Conservation (phyloP, 2,888 invertebrate genomes). For the Coelopa pilipes region DNA sequence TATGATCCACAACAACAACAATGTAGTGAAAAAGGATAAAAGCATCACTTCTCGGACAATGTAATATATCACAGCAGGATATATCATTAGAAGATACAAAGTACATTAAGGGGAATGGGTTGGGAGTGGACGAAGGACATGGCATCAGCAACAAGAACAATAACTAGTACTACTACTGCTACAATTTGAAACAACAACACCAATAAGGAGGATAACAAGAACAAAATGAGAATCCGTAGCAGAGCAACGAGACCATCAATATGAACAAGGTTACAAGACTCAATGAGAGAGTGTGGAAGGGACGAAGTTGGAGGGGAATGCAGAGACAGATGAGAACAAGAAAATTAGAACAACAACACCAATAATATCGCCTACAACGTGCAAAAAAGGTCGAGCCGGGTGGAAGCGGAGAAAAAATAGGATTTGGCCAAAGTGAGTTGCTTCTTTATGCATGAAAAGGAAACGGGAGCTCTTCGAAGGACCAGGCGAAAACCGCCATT, state of each 20-base stretch:
- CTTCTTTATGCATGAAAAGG: constrained; percentile 13
- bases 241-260: background rate
- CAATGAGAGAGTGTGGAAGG: background rate
- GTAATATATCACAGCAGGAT: constrained; percentile 13
- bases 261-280: no score
- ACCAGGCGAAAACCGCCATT: background rate
- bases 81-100: background rate
- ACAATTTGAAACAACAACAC: no score
- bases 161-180: no score
- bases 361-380: no score
- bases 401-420: background rate
- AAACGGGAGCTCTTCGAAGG: background rate
- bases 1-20: background rate
- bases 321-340: background rate
- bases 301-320: background rate
- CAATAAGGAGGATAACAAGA: no score
- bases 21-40: no score
- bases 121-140: no score
- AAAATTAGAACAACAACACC: background rate
- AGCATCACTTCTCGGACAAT: background rate
- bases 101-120: no score
- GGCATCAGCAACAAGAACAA: no score
- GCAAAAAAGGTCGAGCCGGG: background rate
- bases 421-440: background rate
- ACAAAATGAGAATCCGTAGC: no score